These are phyloP conservation scores for Pteruthius melanotis DNA, from an alignment of 2,113 vertebrate species.

Conservation along the genomic window DNA sequence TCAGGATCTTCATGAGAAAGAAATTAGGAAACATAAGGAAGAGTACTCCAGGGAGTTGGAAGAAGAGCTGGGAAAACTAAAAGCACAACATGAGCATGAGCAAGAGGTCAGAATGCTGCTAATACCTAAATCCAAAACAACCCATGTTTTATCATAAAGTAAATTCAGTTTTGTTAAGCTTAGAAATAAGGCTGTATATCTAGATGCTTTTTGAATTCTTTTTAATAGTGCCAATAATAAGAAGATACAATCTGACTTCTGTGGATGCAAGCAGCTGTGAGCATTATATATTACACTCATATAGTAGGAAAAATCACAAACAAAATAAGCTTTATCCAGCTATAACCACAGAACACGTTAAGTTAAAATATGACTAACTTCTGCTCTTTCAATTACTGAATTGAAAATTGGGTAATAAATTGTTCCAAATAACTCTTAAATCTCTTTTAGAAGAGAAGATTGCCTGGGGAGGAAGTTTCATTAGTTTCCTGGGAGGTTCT, in stretches of 20 bases:
- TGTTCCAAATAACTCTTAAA: not conserved
- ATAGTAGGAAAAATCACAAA: not conserved
- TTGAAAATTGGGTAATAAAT: not conserved
- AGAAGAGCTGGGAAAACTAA: conserved; percentile 44
- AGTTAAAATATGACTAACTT: not conserved
- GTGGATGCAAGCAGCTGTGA: not conserved
- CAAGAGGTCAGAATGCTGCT: conserved; percentile 71
- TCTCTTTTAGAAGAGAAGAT: not conserved
- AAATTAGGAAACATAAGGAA: conserved; percentile 67
- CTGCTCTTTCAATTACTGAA: not conserved
- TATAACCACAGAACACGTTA: not conserved
- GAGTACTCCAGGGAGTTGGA: conserved; percentile 28
- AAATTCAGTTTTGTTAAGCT: not conserved
- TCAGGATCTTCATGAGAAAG: conserved; percentile 45
- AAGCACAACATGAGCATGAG: conserved; percentile 70
- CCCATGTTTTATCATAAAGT: not conserved
- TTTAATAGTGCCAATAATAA: not conserved
- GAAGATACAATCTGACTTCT: not conserved
- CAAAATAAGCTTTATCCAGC: not conserved
- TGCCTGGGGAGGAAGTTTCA: not conserved
- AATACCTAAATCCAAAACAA: not conserved
- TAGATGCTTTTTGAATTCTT: not conserved
- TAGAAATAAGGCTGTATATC: not conserved
- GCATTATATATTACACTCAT: not conserved
- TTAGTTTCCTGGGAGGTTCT: not conserved